Percentiles rank a stretch among this genome's conserved stretches.
Conservation (phyloP, 2,797 vertebrate genomes). For the Pseudochirops cupreus region DNA sequence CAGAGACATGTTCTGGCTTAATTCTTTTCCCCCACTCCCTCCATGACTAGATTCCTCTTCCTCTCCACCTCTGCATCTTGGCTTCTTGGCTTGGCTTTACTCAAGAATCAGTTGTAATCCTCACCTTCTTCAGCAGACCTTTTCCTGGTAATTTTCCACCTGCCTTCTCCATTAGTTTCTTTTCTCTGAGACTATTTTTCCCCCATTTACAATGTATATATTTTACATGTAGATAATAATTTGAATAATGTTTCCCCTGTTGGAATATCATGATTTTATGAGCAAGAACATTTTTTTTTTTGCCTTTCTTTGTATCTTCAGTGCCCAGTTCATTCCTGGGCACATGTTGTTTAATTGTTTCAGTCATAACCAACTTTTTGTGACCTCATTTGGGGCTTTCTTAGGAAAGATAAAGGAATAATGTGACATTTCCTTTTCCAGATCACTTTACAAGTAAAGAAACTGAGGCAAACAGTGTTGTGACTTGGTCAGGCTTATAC, state of each 20-base stretch:
- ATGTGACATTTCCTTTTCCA: neutral
- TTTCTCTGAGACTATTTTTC: neutral
- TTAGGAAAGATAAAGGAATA: neutral
- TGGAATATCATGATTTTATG: neutral
- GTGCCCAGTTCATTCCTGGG: neutral
- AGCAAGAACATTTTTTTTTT: neutral
- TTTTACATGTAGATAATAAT: neutral
- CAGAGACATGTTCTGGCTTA: neutral
- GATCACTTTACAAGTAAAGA: neutral
- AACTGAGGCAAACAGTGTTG: neutral
- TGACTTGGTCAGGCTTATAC: neutral
- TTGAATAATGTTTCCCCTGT: rapidly evolving
- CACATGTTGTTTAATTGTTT: neutral
- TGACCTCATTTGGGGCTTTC: neutral
- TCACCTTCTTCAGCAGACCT: neutral
- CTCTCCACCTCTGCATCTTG: neutral
- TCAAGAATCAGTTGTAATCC: neutral
- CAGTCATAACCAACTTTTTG: neutral
- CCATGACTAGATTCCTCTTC: neutral
- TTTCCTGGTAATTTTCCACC: neutral
- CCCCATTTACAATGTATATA: too few species aligned
- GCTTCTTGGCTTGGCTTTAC: neutral
- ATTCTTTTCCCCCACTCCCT: neutral
- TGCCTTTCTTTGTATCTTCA: neutral
- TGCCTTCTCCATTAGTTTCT: neutral